Conservation (phyloP, 2,888 invertebrate genomes). For the Lasius fuliginosus region DNA sequence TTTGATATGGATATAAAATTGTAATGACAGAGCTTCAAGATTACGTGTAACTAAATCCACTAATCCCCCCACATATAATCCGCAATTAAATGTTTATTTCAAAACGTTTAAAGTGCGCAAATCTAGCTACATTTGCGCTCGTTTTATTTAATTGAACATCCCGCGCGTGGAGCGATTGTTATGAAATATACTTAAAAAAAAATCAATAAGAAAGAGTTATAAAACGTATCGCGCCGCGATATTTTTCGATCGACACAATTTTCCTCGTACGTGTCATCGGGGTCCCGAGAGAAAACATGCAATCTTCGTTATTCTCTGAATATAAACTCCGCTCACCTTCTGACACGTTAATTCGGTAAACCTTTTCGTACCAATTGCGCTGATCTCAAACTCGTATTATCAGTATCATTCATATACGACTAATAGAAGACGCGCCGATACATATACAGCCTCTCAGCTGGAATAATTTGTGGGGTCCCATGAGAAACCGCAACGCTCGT, state of each 20-base stretch:
- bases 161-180: not conserved
- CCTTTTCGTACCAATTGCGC: not conserved
- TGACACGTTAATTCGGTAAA: not conserved
- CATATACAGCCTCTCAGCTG: not conserved
- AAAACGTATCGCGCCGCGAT: not conserved
- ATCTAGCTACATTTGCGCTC: not conserved
- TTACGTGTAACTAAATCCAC: constrained; percentile 1
- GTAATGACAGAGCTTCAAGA: not conserved
- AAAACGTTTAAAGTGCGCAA: not conserved
- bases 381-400: not conserved
- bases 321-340: not conserved
- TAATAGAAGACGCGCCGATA: not conserved
- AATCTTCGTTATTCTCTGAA: not conserved
- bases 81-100: not conserved
- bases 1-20: constrained; percentile 17
- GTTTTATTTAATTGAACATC: not conserved
- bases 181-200: not conserved
- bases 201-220: constrained; percentile 16
- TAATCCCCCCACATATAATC: not conserved
- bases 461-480: not conserved
- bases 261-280: not conserved
- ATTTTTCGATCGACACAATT: not conserved
- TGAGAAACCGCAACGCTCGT: constrained; percentile 25
- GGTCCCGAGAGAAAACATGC: not conserved
- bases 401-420: not conserved